phyloP scores from a whole-genome alignment of 2,113 vertebrate genomes.

The Callionymus lyra region DNA sequence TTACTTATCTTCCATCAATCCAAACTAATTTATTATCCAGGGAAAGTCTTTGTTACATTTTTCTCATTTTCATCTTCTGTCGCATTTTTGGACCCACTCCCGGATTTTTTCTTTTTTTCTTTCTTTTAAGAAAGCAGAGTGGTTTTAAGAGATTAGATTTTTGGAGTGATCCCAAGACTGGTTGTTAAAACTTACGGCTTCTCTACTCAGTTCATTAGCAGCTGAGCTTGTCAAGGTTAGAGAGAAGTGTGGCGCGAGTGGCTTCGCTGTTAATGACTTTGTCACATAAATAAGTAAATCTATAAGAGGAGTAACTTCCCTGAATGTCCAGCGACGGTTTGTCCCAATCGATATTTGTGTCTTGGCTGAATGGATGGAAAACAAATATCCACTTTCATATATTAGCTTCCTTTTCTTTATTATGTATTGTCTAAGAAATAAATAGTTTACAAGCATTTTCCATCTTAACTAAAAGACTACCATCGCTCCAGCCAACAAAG shows the following conservation, averaged over 20 bases:
- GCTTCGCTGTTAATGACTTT: constrained; percentile 52
- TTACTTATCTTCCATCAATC: constrained; percentile 5
- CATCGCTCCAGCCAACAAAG: too few relatives aligned
- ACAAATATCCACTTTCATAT: too few relatives aligned
- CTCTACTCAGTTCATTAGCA: constrained; percentile 38
- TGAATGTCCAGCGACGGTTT: constrained; percentile 21
- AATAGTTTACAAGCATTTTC: too few relatives aligned
- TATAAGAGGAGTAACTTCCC: constrained; percentile 27
- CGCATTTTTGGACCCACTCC: background rate
- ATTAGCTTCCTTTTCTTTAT: too few relatives aligned
- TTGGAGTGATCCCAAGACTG: constrained; percentile 26
- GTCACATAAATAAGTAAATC: constrained; percentile 42
- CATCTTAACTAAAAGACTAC: too few relatives aligned
- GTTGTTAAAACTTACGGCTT: constrained; percentile 19
- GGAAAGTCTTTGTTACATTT: background rate
- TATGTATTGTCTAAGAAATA: too few relatives aligned
- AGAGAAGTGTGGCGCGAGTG: constrained; percentile 31
- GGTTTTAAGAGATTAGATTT: constrained; percentile 14
- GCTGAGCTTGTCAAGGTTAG: constrained; percentile 47
- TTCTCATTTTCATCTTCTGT: background rate
- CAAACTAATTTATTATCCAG: constrained; percentile 10
- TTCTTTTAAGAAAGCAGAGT: background rate
- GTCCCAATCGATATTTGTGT: constrained; percentile 8
- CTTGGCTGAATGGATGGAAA: background rate
- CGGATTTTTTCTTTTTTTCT: background rate